Conservation (phyloP, 2,797 vertebrate species). For the Silurus aristotelis region DNA sequence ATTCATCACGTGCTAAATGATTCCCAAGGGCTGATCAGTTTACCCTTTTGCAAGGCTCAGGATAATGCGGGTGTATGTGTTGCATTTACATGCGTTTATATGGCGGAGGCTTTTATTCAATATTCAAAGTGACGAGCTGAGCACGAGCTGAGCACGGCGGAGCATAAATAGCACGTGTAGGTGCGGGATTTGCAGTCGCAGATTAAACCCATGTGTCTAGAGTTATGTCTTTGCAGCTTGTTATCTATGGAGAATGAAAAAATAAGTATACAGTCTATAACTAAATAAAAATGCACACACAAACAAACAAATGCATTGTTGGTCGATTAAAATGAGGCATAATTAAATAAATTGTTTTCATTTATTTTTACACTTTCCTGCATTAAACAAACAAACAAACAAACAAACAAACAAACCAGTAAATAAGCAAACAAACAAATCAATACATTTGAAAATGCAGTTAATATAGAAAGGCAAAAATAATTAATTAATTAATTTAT, state of each 20-base stretch:
- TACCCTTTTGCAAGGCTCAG: not conserved
- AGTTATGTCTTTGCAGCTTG: not conserved
- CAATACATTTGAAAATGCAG: too few relatives aligned
- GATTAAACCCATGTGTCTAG: not conserved
- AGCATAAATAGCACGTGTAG: constrained; percentile 1
- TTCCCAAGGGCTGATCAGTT: not conserved
- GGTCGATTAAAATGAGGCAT: too few relatives aligned
- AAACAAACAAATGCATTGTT: too few relatives aligned
- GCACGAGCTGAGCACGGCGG: not conserved
- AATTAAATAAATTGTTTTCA: too few relatives aligned
- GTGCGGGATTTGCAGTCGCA: not conserved
- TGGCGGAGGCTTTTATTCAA: not conserved
- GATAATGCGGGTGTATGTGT: not conserved
- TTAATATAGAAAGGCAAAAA: too few relatives aligned
- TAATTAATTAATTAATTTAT: too few relatives aligned
- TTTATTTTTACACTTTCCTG: too few relatives aligned
- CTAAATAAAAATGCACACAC: too few relatives aligned
- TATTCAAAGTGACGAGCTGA: not conserved
- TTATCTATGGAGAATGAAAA: not conserved
- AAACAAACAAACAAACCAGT: too few relatives aligned
- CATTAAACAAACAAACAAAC: too few relatives aligned
- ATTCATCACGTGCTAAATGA: not conserved
- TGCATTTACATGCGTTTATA: not conserved
- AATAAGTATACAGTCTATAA: too few relatives aligned
- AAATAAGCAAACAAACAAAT: too few relatives aligned